Conservation (phyloP, 2,888 invertebrate genomes). For the Smittia sp. region DNA sequence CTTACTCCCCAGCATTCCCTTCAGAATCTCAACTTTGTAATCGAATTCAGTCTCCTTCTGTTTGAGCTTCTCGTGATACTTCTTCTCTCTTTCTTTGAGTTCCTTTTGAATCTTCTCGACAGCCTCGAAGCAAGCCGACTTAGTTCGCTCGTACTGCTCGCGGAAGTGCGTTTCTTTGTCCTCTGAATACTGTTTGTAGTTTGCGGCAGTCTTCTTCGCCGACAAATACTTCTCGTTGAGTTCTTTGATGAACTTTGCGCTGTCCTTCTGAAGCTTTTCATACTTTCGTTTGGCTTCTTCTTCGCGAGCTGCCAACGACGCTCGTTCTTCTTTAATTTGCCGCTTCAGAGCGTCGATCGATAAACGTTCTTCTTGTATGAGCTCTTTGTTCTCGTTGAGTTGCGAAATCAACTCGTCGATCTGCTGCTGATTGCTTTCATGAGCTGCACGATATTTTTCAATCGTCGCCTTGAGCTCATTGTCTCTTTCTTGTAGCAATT, state of each 20-base stretch:
- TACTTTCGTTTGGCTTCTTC: conserved; percentile 54
- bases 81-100: conserved; percentile 55
- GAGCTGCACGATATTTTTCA: conserved; percentile 48
- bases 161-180: conserved; percentile 64
- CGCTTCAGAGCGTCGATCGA: conserved; percentile 52
- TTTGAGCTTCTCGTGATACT: conserved; percentile 46
- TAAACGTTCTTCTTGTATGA: conserved; percentile 54
- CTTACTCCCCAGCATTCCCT: conserved; percentile 23
- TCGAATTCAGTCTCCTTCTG: conserved; percentile 28
- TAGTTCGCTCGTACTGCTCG: conserved; percentile 63
- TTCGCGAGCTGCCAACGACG: conserved; percentile 53
- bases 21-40: conserved; percentile 30
- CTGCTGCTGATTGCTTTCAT: conserved; percentile 55
- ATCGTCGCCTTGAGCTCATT: conserved; percentile 45
- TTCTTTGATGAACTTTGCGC: conserved; percentile 55
- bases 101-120: conserved; percentile 58
- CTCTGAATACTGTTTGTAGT: conserved; percentile 61
- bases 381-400: conserved; percentile 48
- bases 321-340: conserved; percentile 46
- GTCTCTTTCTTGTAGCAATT: conserved; percentile 48
- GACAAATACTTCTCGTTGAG: conserved; percentile 62
- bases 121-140: conserved; percentile 61
- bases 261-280: conserved; percentile 55
- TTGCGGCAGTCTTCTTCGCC: conserved; percentile 61
- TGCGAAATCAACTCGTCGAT: conserved; percentile 48